Evolutionary conservation across 2,113 vertebrate species (phyloP).

Genomic region (Naja naja): DNA sequence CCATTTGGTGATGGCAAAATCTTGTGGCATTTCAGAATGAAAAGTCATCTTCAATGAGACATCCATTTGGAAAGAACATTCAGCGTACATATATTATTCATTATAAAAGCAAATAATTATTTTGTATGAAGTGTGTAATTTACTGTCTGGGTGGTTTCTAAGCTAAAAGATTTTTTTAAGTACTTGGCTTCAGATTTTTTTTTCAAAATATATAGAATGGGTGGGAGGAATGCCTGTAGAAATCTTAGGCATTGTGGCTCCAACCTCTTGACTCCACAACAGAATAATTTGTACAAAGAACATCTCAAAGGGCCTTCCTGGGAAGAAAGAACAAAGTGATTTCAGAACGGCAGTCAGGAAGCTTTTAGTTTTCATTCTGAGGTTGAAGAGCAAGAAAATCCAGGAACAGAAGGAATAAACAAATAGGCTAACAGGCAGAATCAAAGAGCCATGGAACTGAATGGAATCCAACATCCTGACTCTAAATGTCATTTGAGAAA

Average conservation of each 20-base stretch:
- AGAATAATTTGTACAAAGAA: conserved; percentile 19
- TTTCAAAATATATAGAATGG: conserved; percentile 13
- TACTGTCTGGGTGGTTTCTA: conserved; percentile 25
- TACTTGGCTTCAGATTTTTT: not conserved
- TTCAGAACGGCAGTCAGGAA: conserved; percentile 5
- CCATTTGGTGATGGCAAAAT: conserved; percentile 7
- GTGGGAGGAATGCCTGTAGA: not conserved
- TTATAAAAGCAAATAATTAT: conserved; percentile 46
- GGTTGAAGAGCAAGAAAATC: not conserved
- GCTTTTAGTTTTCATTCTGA: not conserved
- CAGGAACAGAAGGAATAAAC: not conserved
- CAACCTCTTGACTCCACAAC: not conserved
- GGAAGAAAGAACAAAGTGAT: conserved; percentile 6
- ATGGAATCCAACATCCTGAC: not conserved
- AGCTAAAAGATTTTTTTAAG: conserved; percentile 19
- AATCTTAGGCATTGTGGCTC: not conserved
- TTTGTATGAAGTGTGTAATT: conserved; percentile 35
- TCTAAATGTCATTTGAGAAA: not conserved
- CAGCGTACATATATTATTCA: conserved; percentile 44
- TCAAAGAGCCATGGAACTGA: conserved; percentile 8
- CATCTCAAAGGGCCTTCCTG: conserved; percentile 5
- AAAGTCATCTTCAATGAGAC: conserved; percentile 27
- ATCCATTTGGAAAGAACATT: conserved; percentile 31
- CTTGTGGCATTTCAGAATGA: not conserved
- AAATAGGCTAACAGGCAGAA: not conserved